These are phyloP conservation scores for Macrotus californicus DNA, from an alignment of 2,113 vertebrate genomes.

Conservation along the genomic window DNA sequence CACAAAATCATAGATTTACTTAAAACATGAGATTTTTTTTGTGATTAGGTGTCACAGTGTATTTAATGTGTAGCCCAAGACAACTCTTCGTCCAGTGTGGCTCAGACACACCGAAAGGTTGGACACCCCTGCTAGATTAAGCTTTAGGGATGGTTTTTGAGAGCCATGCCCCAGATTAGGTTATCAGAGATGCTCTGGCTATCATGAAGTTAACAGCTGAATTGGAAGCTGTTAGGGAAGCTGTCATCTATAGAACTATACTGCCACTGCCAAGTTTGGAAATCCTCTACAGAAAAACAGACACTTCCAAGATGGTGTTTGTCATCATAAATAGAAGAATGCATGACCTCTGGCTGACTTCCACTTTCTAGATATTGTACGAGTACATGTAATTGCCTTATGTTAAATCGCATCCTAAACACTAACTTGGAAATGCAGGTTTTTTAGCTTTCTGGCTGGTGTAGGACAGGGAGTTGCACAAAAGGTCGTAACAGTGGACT, in stretches of 20 bases:
- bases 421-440: not conserved
- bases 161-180: not conserved
- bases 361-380: not conserved
- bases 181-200: not conserved
- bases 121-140: not conserved
- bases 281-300: not conserved
- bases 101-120: too few species aligned
- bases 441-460: not conserved
- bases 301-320: not conserved
- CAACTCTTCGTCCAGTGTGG: too few species aligned
- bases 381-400: not conserved
- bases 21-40: too few species aligned
- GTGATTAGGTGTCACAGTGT: too few species aligned
- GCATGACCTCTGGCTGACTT: not conserved
- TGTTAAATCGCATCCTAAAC: not conserved
- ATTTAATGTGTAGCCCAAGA: too few species aligned
- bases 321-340: not conserved
- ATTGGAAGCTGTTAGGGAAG: not conserved
- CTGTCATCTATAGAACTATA: not conserved
- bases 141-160: constrained; percentile 19
- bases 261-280: not conserved
- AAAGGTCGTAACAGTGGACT: not conserved
- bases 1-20: too few species aligned
- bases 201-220: not conserved
- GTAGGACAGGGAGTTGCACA: not conserved